phyloP scores from a whole-genome alignment of 2,888 invertebrate species.

The Mactromeris polynyma region DNA sequence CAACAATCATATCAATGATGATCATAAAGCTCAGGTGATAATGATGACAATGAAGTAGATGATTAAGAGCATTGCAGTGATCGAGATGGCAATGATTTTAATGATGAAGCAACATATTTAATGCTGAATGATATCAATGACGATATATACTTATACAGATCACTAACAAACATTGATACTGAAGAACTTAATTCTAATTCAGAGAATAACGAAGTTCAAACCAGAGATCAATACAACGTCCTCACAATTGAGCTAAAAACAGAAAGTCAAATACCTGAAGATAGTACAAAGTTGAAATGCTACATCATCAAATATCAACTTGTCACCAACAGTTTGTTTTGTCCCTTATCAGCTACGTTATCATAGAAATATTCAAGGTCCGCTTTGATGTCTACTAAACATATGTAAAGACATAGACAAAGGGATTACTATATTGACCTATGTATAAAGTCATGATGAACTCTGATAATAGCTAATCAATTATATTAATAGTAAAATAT shows the following conservation, averaged over 20 bases:
- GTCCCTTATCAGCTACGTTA: slow-evolving; percentile 13
- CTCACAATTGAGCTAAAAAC: neutral
- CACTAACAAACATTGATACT: neutral
- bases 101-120: neutral
- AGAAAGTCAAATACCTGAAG: neutral
- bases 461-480: neutral
- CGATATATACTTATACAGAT: no score
- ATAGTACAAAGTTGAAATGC: no score
- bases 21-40: neutral
- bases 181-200: neutral
- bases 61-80: neutral
- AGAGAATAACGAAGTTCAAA: neutral
- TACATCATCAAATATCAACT: neutral
- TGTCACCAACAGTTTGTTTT: neutral
- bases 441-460: slow-evolving; percentile 7
- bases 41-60: neutral
- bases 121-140: neutral
- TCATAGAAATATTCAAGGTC: slow-evolving; percentile 34
- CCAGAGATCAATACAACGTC: neutral
- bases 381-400: slow-evolving; percentile 48
- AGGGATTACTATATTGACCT: slow-evolving; percentile 1
- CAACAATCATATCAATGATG: no score
- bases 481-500: neutral
- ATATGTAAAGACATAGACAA: slow-evolving; percentile 44
- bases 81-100: neutral